phyloP scores from a whole-genome alignment of 2,113 vertebrate genomes.

The Grallaria varia region DNA sequence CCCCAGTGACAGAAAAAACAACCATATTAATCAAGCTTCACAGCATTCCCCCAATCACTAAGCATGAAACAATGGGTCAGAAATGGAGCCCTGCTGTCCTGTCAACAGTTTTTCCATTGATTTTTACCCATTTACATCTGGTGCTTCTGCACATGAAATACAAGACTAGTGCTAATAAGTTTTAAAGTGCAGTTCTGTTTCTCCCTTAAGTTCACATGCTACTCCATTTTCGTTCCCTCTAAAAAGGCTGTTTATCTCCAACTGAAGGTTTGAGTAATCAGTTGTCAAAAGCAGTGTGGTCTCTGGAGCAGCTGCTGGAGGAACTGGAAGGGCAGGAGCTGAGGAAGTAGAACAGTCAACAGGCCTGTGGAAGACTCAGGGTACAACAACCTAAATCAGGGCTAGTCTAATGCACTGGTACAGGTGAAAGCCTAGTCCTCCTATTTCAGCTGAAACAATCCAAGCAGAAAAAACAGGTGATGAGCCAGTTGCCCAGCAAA shows the following conservation, averaged over 20 bases:
- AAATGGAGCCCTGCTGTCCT: background rate
- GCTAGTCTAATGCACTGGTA: background rate
- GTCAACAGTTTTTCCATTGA: background rate
- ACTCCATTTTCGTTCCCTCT: background rate
- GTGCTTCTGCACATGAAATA: background rate
- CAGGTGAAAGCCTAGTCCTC: background rate
- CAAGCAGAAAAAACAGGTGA: background rate
- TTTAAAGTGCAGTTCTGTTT: background rate
- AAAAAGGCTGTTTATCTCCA: background rate
- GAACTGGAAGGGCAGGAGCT: background rate
- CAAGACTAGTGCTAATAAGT: background rate
- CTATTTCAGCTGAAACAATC: background rate
- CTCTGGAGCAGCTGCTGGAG: background rate
- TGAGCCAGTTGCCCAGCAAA: background rate
- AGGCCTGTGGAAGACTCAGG: background rate
- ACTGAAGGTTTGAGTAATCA: background rate
- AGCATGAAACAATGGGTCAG: background rate
- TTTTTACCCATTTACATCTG: background rate
- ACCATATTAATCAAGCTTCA: background rate
- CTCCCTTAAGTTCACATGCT: background rate
- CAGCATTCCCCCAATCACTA: background rate
- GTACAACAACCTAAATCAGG: background rate
- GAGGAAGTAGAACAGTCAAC: background rate
- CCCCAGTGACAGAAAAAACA: conserved; percentile 12
- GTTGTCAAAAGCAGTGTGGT: background rate